Percentiles rank a stretch among this genome's conserved stretches.
Evolutionary conservation across 1,140 invertebrate species (phyloP).

Genomic region (Lanistes nyassanus): DNA sequence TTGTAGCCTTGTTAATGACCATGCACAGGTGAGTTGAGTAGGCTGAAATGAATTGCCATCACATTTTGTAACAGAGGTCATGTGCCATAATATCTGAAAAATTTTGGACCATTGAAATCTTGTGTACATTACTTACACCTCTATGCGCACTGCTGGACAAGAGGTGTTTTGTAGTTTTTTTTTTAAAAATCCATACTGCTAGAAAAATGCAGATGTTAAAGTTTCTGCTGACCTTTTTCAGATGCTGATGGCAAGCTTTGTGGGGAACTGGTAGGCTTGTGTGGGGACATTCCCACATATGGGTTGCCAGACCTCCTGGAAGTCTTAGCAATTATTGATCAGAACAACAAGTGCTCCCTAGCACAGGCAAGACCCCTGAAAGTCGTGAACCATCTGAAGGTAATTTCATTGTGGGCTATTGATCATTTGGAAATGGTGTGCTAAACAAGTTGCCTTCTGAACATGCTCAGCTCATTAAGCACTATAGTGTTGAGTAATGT

Average conservation of each 20-base stretch:
- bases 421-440: neutral
- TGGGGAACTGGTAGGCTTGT: slow-evolving; percentile 50
- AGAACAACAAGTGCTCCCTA: slow-evolving; percentile 32
- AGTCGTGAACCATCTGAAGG: slow-evolving; percentile 57
- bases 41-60: too few relatives aligned
- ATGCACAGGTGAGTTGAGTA: too few relatives aligned
- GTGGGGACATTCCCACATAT: slow-evolving; percentile 53
- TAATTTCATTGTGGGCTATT: slow-evolving; percentile 21
- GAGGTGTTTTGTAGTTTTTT: too few relatives aligned
- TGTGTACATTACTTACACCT: too few relatives aligned
- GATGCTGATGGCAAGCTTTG: slow-evolving; percentile 22
- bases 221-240: neutral
- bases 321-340: slow-evolving; percentile 47
- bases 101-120: too few relatives aligned
- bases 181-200: too few relatives aligned
- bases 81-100: too few relatives aligned
- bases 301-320: slow-evolving; percentile 58
- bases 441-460: neutral
- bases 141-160: too few relatives aligned
- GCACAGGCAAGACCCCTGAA: slow-evolving; percentile 48
- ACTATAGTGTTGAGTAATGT: neutral
- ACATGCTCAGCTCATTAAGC: neutral
- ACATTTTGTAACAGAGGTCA: too few relatives aligned
- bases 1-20: too few relatives aligned
- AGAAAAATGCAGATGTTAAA: neutral